Conservation (phyloP, 2,113 vertebrate genomes). For the Antigone vipio region DNA sequence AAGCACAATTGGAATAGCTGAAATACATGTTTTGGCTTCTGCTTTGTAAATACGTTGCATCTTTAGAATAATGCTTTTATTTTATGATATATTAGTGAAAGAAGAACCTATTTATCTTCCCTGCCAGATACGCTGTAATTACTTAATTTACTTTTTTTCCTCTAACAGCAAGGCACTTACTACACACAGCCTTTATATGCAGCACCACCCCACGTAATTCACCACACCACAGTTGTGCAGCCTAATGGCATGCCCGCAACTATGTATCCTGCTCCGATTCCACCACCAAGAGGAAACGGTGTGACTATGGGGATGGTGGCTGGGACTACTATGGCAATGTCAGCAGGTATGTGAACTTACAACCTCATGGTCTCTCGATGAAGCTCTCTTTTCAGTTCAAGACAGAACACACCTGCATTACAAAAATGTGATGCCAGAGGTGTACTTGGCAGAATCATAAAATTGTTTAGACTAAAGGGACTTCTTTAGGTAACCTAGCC, state of each 20-base stretch:
- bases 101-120: background rate
- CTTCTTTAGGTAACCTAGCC: background rate
- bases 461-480: background rate
- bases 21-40: background rate
- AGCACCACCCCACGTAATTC: slow-evolving; percentile 96
- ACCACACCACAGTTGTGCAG: slow-evolving; percentile 99
- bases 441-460: background rate
- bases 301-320: slow-evolving; percentile 98
- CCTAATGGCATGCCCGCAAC: slow-evolving; percentile 97
- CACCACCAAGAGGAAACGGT: slow-evolving; percentile 81
- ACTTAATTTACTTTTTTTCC: background rate
- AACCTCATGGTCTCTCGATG: rapidly evolving
- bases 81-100: background rate
- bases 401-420: rapidly evolving
- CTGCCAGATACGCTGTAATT: background rate
- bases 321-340: slow-evolving; percentile 99
- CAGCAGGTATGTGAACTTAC: slow-evolving; percentile 80
- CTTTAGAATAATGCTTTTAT: background rate
- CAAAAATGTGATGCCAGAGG: background rate
- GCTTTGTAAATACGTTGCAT: background rate
- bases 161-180: slow-evolving; percentile 91
- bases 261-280: slow-evolving; percentile 89
- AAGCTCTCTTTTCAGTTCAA: rapidly evolving
- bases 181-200: slow-evolving; percentile 98
- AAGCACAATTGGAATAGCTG: background rate